Conservation (phyloP, 2,797 vertebrate species). For the Gallinago stenura region DNA sequence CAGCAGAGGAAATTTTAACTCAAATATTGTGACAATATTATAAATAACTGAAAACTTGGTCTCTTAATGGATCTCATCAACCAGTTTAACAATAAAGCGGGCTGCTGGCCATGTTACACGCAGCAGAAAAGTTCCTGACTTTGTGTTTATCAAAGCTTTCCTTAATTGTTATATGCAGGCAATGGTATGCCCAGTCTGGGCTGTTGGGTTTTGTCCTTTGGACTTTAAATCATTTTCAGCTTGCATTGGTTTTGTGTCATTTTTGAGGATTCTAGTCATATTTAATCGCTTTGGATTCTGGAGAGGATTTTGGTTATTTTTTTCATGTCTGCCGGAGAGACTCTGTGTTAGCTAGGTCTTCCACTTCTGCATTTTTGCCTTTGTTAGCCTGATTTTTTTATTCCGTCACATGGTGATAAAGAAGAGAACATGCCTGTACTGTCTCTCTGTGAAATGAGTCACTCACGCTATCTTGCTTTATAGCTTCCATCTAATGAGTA, state of each 20-base stretch:
- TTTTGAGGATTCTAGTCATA: not conserved
- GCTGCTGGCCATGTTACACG: not conserved
- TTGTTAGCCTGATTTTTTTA: not conserved
- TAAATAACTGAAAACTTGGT: slow-evolving; percentile 18
- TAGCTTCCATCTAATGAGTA: not conserved
- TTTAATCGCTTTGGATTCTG: not conserved
- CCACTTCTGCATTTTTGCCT: not conserved
- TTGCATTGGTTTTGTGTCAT: not conserved
- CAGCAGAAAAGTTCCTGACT: not conserved
- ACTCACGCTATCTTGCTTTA: not conserved
- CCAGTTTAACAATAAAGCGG: not conserved
- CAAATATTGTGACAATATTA: slow-evolving; percentile 54
- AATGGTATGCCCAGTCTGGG: not conserved
- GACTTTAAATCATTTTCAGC: not conserved
- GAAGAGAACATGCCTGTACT: not conserved
- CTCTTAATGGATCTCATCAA: slow-evolving; percentile 1
- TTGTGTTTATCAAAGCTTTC: not conserved
- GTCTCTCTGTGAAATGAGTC: not conserved
- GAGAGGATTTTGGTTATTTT: not conserved
- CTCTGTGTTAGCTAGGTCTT: not conserved
- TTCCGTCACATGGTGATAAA: not conserved
- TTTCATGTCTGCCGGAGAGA: not conserved
- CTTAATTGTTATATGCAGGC: not conserved
- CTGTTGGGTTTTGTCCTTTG: not conserved
- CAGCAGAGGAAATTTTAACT: slow-evolving; percentile 37